Evolutionary conservation across 2,888 invertebrate species (phyloP).

Genomic region (Seira musarum): DNA sequence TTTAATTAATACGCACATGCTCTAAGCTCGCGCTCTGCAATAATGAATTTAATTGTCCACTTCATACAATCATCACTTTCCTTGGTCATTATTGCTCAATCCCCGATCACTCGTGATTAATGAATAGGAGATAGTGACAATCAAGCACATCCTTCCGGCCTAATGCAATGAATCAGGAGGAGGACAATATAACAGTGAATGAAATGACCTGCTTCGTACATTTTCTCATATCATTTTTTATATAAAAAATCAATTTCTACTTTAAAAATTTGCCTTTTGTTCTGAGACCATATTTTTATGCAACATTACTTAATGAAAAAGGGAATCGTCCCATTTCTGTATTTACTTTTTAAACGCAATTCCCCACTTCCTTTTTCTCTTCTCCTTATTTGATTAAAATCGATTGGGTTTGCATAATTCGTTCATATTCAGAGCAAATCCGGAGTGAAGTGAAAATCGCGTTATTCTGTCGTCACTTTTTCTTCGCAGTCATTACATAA

Average conservation of each 20-base stretch:
- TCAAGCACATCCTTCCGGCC: not conserved
- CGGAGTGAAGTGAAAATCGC: not conserved
- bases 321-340: too few species aligned
- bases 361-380: not conserved
- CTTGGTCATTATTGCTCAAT: not conserved
- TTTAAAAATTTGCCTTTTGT: too few species aligned
- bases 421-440: not conserved
- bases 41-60: not conserved
- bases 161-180: not conserved
- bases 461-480: not conserved
- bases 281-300: too few species aligned
- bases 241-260: not conserved
- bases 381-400: constrained; percentile 2
- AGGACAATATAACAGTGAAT: too few species aligned
- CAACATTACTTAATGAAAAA: too few species aligned
- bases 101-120: not conserved
- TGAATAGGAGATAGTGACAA: not conserved
- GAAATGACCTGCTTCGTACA: not conserved
- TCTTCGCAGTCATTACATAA: not conserved
- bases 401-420: constrained; percentile 2
- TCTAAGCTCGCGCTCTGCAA: too few species aligned
- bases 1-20: too few species aligned
- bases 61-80: not conserved
- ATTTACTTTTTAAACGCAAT: not conserved
- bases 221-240: not conserved